Evolutionary conservation across 1,140 invertebrate genomes (phyloP).

Genomic region (Camponotus floridanus): DNA sequence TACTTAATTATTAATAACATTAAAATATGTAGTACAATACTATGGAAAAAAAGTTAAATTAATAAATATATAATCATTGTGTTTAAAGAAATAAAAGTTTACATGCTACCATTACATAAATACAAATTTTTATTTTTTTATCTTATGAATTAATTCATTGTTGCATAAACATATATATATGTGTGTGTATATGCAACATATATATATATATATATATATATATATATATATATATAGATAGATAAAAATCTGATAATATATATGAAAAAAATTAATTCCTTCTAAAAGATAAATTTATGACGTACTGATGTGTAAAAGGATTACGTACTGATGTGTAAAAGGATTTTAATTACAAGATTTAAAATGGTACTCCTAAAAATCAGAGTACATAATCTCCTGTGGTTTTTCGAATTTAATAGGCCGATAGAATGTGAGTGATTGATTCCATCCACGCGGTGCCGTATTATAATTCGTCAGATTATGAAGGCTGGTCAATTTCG

Average conservation of each 20-base stretch:
- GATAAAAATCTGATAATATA: not conserved
- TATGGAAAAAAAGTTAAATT: not conserved
- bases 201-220: no score
- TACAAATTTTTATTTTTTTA: not conserved
- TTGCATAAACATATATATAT: not conserved
- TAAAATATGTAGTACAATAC: not conserved
- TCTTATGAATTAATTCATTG: not conserved
- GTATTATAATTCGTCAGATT: conserved; percentile 91
- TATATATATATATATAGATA: not conserved
- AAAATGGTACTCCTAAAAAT: conserved; percentile 85
- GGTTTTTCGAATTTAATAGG: conserved; percentile 89
- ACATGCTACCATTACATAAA: not conserved
- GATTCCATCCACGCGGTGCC: conserved; percentile 92
- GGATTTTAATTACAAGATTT: conserved; percentile 23
- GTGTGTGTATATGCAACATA: not conserved
- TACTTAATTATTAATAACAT: conserved; percentile 14
- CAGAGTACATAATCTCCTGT: conserved; percentile 87
- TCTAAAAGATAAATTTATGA: not conserved
- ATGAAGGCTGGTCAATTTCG: conserved; percentile 83
- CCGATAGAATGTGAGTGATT: conserved; percentile 88
- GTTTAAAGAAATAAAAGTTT: not conserved
- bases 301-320: conserved; percentile 15
- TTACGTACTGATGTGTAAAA: conserved; percentile 21
- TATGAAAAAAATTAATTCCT: conserved; percentile 5
- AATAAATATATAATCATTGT: not conserved